Base-by-base conservation (phyloP, 2,888 invertebrate genomes). In the Nymphalis polychloros region DNA sequence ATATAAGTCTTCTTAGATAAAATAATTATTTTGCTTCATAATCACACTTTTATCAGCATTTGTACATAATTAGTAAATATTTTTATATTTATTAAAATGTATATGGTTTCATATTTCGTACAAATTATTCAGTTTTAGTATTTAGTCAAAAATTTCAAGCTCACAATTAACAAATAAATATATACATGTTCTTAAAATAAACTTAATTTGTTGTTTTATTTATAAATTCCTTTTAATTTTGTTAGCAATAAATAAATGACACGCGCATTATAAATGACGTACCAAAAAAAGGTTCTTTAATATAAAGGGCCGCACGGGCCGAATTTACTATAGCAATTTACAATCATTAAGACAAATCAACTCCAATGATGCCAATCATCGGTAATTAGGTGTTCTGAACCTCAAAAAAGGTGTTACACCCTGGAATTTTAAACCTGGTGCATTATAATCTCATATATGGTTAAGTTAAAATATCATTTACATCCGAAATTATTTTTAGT, bases 271-370 rank as follows among this genome's bases (percentile, higher is more conserved):
- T 84, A 52, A 67, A 61, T 59, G 67, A 57, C 46, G n/a, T 35
- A 46, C 49, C 46, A 62, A 65, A 69, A 81, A 76, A 65, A 59
- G n/a, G 61, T 69, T 69, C 41, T 69, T 62, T 67, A 61, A 68
- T 69, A 50, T 64, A 70, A 64, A 71, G 72, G 81, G 81, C 81
- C 81, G 85, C 88, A 84, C 85, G 85, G 82, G 80, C 79, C 78
- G 78, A 60, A 72, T 85, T 87, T 84, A 83, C 80, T 75, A 81
- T 79, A 69, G 81, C 85, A 87, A 92, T 92, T 90, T 89, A 82
- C 79, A 81, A 80, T 85, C 90, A 91, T 92, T 90, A 90, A 80
- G 82, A 84, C 84, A 85, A 90, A 89, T 89, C 87, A 87, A 84
- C 79, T 77, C 75, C 78, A 86, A 84, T 79, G 86, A 86, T 79